These are phyloP conservation scores for Ochotona princeps DNA, from an alignment of 2,113 vertebrate species.

Conservation along the genomic window DNA sequence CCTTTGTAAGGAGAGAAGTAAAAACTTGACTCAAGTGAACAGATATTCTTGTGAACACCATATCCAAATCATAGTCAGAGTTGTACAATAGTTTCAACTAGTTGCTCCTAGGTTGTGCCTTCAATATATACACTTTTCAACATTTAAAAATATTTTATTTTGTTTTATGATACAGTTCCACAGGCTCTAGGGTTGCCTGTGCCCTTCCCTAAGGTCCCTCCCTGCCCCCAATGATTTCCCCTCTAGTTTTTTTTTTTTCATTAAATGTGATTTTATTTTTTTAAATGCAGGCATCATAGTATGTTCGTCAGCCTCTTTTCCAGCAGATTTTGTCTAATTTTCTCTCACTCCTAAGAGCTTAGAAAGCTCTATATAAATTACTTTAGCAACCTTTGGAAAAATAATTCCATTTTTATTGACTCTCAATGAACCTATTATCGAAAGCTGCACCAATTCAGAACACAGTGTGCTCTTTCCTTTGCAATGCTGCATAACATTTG, in stretches of 20 bases:
- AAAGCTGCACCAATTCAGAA: conserved; percentile 30
- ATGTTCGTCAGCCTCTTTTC: neutral
- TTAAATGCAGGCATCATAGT: neutral
- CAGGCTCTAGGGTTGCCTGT: too few species aligned
- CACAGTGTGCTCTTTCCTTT: neutral
- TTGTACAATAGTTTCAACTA: neutral
- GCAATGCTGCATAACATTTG: neutral
- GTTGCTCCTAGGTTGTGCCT: too few species aligned
- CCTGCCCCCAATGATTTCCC: too few species aligned
- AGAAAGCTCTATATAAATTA: neutral
- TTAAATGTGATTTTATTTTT: neutral
- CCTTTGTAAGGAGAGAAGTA: neutral
- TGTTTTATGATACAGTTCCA: too few species aligned
- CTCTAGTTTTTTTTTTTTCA: too few species aligned
- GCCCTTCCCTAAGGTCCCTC: too few species aligned
- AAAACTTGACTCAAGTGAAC: neutral
- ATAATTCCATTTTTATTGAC: conserved; percentile 54
- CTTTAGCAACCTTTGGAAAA: conserved; percentile 52
- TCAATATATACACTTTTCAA: too few species aligned
- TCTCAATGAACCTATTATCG: neutral
- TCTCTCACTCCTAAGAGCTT: conserved; percentile 24
- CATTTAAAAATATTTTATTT: too few species aligned
- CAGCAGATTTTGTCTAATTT: neutral
- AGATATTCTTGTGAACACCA: neutral
- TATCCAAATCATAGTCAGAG: neutral